Evolutionary conservation across 1,140 invertebrate species (phyloP).

Genomic region (Lithobius niger): DNA sequence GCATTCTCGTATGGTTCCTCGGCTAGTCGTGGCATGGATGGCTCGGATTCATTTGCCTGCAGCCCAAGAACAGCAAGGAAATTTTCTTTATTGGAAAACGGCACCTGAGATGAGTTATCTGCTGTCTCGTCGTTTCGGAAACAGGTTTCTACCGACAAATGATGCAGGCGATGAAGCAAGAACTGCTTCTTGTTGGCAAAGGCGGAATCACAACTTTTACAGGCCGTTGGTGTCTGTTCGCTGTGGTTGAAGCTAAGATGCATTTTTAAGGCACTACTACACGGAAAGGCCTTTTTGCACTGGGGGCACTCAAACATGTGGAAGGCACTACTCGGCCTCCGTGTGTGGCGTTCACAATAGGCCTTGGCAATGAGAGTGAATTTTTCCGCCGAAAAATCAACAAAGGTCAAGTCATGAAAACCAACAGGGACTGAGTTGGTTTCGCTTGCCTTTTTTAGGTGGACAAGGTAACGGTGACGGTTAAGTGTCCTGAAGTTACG

Average conservation of each 20-base stretch:
- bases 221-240: constrained; percentile 8
- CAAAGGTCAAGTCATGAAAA: constrained; percentile 59
- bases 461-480: constrained; percentile 45
- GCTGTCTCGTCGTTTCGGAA: constrained; percentile 9
- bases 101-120: constrained; percentile 12
- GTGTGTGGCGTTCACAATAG: constrained; percentile 51
- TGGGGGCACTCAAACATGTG: constrained; percentile 53
- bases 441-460: constrained; percentile 33
- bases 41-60: constrained; percentile 29
- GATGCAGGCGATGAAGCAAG: constrained; percentile 28
- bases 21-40: constrained; percentile 7
- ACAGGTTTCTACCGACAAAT: constrained; percentile 22
- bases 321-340: constrained; percentile 43
- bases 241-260: constrained; percentile 6
- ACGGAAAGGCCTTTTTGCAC: constrained; percentile 60
- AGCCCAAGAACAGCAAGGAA: constrained; percentile 67
- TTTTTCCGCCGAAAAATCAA: constrained; percentile 61
- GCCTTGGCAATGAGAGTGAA: constrained; percentile 59
- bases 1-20: constrained; percentile 17
- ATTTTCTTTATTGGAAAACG: constrained; percentile 43
- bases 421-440: constrained; percentile 29
- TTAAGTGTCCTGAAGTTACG: constrained; percentile 52
- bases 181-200: constrained; percentile 25
- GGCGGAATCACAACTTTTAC: constrained; percentile 26
- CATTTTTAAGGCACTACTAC: constrained; percentile 27